Conservation (phyloP, 1,140 invertebrate genomes). For the Plodia interpunctella region DNA sequence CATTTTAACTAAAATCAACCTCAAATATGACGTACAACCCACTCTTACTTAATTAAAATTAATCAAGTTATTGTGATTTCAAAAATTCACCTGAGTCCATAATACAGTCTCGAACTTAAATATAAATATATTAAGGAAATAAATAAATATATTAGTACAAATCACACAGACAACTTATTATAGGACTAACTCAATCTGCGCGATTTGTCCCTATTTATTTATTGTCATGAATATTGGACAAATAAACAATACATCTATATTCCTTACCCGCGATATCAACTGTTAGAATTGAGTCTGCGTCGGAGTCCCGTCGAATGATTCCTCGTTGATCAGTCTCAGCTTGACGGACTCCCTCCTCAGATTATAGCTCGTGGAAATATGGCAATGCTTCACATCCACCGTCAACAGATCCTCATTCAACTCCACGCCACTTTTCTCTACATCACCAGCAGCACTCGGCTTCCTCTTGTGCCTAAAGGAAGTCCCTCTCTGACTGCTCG, state of each 20-base stretch:
- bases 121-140: no score
- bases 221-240: neutral
- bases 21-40: no score
- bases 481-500: constrained; percentile 54
- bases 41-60: no score
- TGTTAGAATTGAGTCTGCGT: constrained; percentile 70
- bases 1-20: no score
- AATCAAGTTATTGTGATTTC: no score
- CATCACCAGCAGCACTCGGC: constrained; percentile 63
- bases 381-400: constrained; percentile 68
- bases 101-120: no score
- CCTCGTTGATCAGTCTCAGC: constrained; percentile 71
- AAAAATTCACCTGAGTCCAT: no score
- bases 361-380: constrained; percentile 72
- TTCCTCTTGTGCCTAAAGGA: constrained; percentile 69
- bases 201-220: no score
- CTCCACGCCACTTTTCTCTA: constrained; percentile 70
- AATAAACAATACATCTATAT: constrained; percentile 10
- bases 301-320: constrained; percentile 60
- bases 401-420: constrained; percentile 66
- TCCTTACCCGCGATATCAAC: constrained; percentile 57
- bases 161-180: no score
- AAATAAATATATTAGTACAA: no score
- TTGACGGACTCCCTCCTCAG: constrained; percentile 69
- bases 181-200: no score